A percentile compares a stretch with the other conserved stretches of the same genome.
phyloP scores from a whole-genome alignment of 1,140 invertebrate genomes.

The Chrysoperla carnea region DNA sequence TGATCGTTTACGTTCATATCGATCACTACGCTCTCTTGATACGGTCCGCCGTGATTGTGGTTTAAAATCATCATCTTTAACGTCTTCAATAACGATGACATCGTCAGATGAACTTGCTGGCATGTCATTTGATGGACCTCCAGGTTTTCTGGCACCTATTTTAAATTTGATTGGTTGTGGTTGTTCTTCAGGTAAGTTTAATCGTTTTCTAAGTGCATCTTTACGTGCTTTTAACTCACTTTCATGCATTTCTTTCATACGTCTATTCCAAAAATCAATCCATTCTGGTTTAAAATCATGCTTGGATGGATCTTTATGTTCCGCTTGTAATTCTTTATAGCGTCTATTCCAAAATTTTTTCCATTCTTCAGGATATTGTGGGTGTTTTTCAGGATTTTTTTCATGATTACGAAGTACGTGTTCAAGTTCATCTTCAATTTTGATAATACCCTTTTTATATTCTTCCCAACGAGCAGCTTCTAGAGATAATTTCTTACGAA shows the following conservation, averaged over 20 bases:
- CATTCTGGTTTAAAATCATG: slow-evolving; percentile 76
- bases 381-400: slow-evolving; percentile 72
- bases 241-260: slow-evolving; percentile 57
- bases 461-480: not conserved
- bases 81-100: slow-evolving; percentile 19
- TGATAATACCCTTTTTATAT: slow-evolving; percentile 19
- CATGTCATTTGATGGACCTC: not conserved
- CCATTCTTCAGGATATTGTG: slow-evolving; percentile 70
- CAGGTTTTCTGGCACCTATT: slow-evolving; percentile 10
- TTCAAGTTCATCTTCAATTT: slow-evolving; percentile 28
- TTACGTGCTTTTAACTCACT: slow-evolving; percentile 38
- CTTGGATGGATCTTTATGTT: slow-evolving; percentile 54
- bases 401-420: slow-evolving; percentile 51
- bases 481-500: not conserved
- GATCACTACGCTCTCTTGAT: not conserved
- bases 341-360: slow-evolving; percentile 67
- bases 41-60: not conserved
- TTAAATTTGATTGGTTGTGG: slow-evolving; percentile 17
- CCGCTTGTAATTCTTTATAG: slow-evolving; percentile 60
- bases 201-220: slow-evolving; percentile 27
- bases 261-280: slow-evolving; percentile 64
- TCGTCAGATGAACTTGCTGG: slow-evolving; percentile 9
- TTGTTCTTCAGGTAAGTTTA: slow-evolving; percentile 18
- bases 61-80: slow-evolving; percentile 14
- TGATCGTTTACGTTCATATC: slow-evolving; percentile 7